Base-by-base conservation (phyloP, 2,113 vertebrate species). In the Equus przewalskii region DNA sequence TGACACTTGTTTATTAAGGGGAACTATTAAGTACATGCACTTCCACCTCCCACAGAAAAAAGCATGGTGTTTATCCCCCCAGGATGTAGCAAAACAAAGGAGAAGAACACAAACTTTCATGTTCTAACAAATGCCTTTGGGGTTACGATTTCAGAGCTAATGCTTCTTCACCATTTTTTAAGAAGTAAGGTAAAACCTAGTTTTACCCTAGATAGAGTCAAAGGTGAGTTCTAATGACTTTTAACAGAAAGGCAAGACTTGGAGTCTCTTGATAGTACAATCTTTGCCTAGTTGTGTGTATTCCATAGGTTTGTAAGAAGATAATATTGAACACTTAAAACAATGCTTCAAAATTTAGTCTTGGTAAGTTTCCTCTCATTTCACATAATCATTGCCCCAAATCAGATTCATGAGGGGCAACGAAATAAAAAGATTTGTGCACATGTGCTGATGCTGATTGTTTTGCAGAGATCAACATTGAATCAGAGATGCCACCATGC, bases 391-490 rank as follows among this genome's bases (percentile, higher is more conserved):
- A 79, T 44, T 41, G 26, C n/a, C 14, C 80, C 73, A 79, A 49
- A 73, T 75, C 72, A 3, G 44, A 78, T 75, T 91, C 16, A 1
- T 78, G 12, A 67, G 64, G 10, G 11, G 41, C 15, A 87, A 30
- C 10, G n/a, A 67, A 87, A 64, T 86, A 67, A 36, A 44, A 76
- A 96, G 60, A 92, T 90, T 86, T 95, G 4, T 67, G 49, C 33
- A 15, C 2, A 19, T 10, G 49, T 56, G 70, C 60, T 8, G 8
- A 18, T 24, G 11, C 30, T 46, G 56, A 79, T 90, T 69, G 44
- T 96, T 92, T 95, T 91, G 3, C 81, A 91, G 49, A 89, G 26
- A 49, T 80, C 33, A 94, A 2, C 76, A 79, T 96, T 62, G 67
- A 44, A 18, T 33, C 72, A 49, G 24, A 72, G 44, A 72, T 56